Percentiles rank a stretch among this genome's conserved stretches.
phyloP scores from a whole-genome alignment of 2,113 vertebrate genomes.

The Setophaga coronata region DNA sequence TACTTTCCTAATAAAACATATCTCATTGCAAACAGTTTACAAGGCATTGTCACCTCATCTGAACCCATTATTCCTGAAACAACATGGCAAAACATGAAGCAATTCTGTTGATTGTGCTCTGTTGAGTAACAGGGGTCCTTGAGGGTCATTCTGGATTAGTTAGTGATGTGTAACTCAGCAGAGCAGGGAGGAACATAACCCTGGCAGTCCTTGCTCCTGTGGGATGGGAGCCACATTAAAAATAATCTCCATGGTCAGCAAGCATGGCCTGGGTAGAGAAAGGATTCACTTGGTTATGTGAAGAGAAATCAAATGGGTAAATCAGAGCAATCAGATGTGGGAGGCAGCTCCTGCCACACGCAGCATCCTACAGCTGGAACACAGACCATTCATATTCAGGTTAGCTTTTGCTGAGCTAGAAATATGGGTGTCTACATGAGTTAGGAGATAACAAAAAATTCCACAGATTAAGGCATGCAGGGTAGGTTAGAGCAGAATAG shows the following conservation, averaged over 20 bases:
- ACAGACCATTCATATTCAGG: accelerated
- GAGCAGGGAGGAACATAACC: background rate
- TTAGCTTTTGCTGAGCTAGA: background rate
- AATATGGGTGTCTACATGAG: background rate
- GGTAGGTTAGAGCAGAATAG: background rate
- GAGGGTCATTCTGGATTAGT: background rate
- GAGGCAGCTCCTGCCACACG: background rate
- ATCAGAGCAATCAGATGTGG: background rate
- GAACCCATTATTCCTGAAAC: background rate
- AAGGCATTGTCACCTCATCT: background rate
- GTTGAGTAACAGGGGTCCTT: background rate
- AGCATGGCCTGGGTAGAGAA: background rate
- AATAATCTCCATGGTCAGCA: background rate
- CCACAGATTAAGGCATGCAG: background rate
- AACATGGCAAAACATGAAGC: background rate
- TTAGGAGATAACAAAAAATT: background rate
- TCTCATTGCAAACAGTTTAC: background rate
- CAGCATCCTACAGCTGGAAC: background rate
- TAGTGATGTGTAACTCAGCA: background rate
- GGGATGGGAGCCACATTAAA: background rate
- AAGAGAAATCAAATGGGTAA: background rate
- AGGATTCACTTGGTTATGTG: background rate
- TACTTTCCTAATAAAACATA: background rate
- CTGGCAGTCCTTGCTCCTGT: background rate
- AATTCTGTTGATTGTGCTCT: background rate